Evolutionary conservation across 2,797 vertebrate species (phyloP).

Genomic region (Hemitrygon akajei): DNA sequence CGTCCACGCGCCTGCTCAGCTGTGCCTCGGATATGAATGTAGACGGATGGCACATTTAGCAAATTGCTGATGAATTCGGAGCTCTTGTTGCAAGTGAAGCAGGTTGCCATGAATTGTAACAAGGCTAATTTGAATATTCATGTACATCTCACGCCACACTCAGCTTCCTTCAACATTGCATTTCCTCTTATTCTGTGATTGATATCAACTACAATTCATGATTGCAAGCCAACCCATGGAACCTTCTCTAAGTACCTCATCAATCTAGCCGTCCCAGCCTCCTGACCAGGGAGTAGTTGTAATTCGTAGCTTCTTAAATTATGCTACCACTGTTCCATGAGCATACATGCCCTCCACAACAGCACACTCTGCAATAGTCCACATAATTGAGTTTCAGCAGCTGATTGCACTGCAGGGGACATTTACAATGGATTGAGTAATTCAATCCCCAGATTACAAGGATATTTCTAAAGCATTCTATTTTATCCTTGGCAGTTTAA

Average conservation of each 20-base stretch:
- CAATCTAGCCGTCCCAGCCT: too few relatives aligned
- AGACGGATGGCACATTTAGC: too few relatives aligned
- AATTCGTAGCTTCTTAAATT: neutral
- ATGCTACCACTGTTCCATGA: neutral
- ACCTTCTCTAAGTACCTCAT: neutral
- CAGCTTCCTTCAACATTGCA: neutral
- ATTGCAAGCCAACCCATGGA: neutral
- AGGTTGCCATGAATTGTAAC: too few relatives aligned
- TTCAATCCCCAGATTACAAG: neutral
- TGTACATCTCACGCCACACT: neutral
- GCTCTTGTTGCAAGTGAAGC: too few relatives aligned
- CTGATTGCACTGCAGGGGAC: neutral
- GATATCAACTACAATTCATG: neutral
- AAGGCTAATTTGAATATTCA: neutral
- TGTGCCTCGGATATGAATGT: too few relatives aligned
- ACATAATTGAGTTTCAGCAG: neutral
- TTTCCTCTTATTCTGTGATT: neutral
- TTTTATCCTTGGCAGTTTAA: neutral
- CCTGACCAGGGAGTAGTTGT: too few relatives aligned
- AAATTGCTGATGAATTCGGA: too few relatives aligned
- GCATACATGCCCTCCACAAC: neutral
- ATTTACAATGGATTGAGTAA: neutral
- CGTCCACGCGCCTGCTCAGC: too few relatives aligned
- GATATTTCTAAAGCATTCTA: neutral
- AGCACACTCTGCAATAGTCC: neutral